Base-by-base conservation (phyloP, 1,140 invertebrate genomes). In the Drosophila guanche region DNA sequence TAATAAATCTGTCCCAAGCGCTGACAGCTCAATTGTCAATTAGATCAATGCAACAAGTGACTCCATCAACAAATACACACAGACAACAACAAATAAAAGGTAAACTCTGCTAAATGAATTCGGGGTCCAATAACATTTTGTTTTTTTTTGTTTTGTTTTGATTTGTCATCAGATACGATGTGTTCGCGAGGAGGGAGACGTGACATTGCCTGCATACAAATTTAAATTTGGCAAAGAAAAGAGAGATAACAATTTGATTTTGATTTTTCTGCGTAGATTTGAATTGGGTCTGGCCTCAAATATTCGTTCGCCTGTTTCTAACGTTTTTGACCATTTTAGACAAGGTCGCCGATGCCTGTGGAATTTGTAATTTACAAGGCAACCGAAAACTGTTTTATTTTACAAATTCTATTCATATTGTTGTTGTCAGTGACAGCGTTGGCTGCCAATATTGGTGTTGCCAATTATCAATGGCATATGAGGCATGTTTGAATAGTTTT, bases 31-130 rank as follows among this genome's bases (percentile, higher is more conserved):
- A 14, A 72, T 69, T 74, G 63, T 59, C 79, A 83, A 84, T 83
- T 84, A 73, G 79, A 84, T 75, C 70, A 61, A 79, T 78, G 50
- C 76, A 60, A 63, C 55, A 47, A 45, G 63, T 61, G 75, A 69
- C 22, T 61, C 40, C 48, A 54, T 54, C 59, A 65, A 68, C 48
- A 52, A 42, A 12, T 6, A 52, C 10, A 25, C 12, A 33, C 5
- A 40, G 47, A 47, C 2, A 25, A 22, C 47, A 33, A 52, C 65
- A 53, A 59, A 20, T 20, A 20, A 70, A 25, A 41, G 22, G 14
- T 0, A 33, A 16, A 8, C 12, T 12, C 14, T 37, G 10, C 22
- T 33, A 60, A 60, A 51, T 25, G 53, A 72, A 72, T 62, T 72
- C 27, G 56, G 29, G 29, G 45, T 61, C 68, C 69, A 72, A 72